A percentile compares a stretch with the other conserved stretches of the same genome.
Conservation (phyloP, 2,888 invertebrate genomes). For the Lochmaea capreae region DNA sequence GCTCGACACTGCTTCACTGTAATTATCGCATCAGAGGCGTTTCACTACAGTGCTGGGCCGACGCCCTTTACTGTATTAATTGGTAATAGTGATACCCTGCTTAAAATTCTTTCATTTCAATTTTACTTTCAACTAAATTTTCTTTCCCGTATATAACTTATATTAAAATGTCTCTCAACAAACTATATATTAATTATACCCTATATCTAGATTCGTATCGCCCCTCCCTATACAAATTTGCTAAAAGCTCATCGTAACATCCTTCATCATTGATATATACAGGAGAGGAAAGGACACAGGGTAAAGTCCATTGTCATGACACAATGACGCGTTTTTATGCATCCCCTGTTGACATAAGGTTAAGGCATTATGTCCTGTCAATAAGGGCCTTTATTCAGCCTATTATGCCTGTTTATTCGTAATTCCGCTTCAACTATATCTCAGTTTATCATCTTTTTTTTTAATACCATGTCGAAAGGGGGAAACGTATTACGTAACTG, state of each 20-base stretch:
- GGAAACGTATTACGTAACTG: background rate
- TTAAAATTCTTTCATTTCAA: too few relatives aligned
- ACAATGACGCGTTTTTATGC: slow-evolving; percentile 57
- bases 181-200: slow-evolving; percentile 34
- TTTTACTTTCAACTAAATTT: background rate
- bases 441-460: slow-evolving; percentile 25
- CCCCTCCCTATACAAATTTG: slow-evolving; percentile 41
- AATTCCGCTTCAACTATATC: slow-evolving; percentile 26
- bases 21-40: too few relatives aligned
- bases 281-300: slow-evolving; percentile 35
- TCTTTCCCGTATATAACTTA: background rate
- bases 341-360: slow-evolving; percentile 61
- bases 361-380: slow-evolving; percentile 55
- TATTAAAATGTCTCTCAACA: background rate
- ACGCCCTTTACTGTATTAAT: too few relatives aligned
- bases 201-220: slow-evolving; percentile 19
- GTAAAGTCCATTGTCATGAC: slow-evolving; percentile 56
- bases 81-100: background rate
- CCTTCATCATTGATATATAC: slow-evolving; percentile 53
- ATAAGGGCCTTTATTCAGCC: slow-evolving; percentile 45
- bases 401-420: slow-evolving; percentile 37
- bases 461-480: background rate
- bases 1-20: too few relatives aligned
- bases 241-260: slow-evolving; percentile 59
- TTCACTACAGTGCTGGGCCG: too few relatives aligned